Evolutionary conservation across 2,888 invertebrate genomes (phyloP), one percentile per base, ranked within the genome.

Genomic region (Acrobasis consociella): DNA sequence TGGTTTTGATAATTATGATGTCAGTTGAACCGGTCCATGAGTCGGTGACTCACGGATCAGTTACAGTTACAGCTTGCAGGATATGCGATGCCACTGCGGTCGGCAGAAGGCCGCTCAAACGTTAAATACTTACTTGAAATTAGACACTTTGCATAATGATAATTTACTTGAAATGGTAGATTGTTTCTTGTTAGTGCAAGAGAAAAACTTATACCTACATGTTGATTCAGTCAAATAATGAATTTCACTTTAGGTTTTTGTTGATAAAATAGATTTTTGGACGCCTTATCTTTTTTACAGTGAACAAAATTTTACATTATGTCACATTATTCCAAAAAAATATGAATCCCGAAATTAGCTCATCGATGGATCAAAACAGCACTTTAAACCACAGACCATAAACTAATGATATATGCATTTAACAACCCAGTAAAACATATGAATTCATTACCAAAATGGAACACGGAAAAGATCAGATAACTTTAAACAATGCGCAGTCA

Each of bases 31-130:
- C 13, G 11, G 31, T 5, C 50, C 31, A 52, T 52, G 52, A 52
- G 13, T 52, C 52, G 13, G 7, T 52, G 31, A 11, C n/a, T 13
- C 5, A 46, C 22, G 52, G 22, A 31, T 22, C 31, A 31, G 31
- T 31, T 52, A 31, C 13, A 31, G 22, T 37, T 31, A 31, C 11
- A 5, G 13, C 11, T 31, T 52, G 22, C 52, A 13, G 52, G 31
- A 52, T 37, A 52, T 37, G 52, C 52, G 52, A 52, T 37, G 52
- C 52, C 11, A 31, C 52, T 52, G 52, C 52, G 52, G 52, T 52
- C n/a, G 13, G 5, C 22, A 11, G 52, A 52, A 52, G 52, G 52
- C 52, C 49, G 46, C 31, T 11, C 46, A 46, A 46, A 46, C 13
- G 46, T n/a, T 46, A 46, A 42, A 46, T 46, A 46, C 10, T 46